A percentile compares a stretch with the other conserved stretches of the same genome.
These are phyloP conservation scores for Botrylloides violaceus DNA, from an alignment of 23 tunicate species.

Conservation along the genomic window DNA sequence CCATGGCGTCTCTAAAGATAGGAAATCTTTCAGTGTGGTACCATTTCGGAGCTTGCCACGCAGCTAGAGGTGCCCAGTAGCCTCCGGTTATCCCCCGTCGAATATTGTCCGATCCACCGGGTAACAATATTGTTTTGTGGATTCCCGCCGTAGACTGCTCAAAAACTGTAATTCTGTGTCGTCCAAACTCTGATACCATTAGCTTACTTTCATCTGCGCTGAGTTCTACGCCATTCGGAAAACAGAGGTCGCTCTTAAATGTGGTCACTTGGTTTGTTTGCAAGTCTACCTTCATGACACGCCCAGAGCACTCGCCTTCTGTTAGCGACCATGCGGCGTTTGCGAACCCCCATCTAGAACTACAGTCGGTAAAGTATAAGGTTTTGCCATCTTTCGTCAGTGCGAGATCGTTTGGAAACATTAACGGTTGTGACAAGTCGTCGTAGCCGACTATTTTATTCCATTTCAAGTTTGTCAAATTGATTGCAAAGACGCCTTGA, in stretches of 20 bases:
- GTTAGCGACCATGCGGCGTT: neutral
- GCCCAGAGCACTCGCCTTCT: neutral
- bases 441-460: neutral
- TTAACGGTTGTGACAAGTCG: neutral
- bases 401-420: neutral
- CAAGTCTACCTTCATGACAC: neutral
- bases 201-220: conserved; percentile 2
- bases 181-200: neutral
- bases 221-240: neutral
- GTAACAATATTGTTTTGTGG: neutral
- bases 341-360: neutral
- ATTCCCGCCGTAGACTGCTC: neutral
- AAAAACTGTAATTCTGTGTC: neutral
- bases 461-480: neutral
- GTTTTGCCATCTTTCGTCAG: neutral
- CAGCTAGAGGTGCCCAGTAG: neutral
- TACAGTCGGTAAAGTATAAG: neutral
- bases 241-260: neutral
- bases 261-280: neutral
- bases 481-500: neutral
- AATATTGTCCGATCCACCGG: conserved; percentile 1
- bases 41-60: neutral
- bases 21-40: neutral
- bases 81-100: neutral
- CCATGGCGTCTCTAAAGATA: neutral